These are phyloP conservation scores for Falco biarmicus DNA, from an alignment of 2,797 vertebrate genomes.

Conservation along the genomic window DNA sequence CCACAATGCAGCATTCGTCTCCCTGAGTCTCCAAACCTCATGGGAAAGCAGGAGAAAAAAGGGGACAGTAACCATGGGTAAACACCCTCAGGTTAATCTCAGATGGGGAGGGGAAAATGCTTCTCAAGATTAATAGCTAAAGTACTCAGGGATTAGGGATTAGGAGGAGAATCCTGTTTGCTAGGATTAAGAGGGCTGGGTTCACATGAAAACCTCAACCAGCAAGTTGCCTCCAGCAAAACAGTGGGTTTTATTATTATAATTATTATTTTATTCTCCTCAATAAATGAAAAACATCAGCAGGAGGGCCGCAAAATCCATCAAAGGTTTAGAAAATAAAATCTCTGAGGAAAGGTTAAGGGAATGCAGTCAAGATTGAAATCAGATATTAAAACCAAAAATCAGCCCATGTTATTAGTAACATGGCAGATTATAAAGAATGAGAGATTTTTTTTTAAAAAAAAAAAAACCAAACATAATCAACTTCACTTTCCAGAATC, in stretches of 20 bases:
- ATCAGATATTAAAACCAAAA: constrained; percentile 67
- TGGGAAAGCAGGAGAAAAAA: not conserved
- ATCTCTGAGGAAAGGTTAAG: constrained; percentile 55
- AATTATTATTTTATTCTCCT: constrained; percentile 60
- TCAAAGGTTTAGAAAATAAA: constrained; percentile 66
- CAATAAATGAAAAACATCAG: constrained; percentile 55
- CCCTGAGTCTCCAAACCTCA: not conserved
- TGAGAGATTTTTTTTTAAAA: not conserved
- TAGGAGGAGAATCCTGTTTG: constrained; percentile 65
- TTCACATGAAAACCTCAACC: constrained; percentile 67
- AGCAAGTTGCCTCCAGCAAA: constrained; percentile 56
- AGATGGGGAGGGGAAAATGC: constrained; percentile 42
- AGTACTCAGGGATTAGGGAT: constrained; percentile 66
- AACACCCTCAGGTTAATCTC: constrained; percentile 60
- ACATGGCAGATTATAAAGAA: constrained; percentile 49
- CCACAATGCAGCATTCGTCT: not conserved
- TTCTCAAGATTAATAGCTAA: constrained; percentile 71
- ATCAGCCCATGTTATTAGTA: constrained; percentile 49
- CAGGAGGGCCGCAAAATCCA: constrained; percentile 61
- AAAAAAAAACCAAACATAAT: not conserved
- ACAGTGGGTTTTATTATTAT: constrained; percentile 52
- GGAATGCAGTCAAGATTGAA: constrained; percentile 55
- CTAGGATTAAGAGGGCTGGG: constrained; percentile 61
- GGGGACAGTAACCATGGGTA: constrained; percentile 33
- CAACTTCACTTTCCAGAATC: constrained; percentile 29